phyloP scores from a whole-genome alignment of 2,888 invertebrate genomes.

The Frankliniella intonsa region DNA sequence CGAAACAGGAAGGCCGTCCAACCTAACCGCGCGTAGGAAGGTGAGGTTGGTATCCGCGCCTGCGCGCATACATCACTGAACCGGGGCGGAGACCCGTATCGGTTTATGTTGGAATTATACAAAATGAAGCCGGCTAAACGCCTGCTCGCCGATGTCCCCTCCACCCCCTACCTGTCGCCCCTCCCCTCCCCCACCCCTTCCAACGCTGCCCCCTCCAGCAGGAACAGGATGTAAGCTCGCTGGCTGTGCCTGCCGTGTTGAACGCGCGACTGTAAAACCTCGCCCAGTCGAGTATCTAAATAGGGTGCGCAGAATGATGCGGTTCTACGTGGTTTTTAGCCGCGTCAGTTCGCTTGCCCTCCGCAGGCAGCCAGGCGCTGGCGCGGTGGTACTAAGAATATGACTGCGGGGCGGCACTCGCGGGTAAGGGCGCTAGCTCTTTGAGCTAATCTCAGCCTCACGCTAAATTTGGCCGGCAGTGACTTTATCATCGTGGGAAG shows the following conservation, averaged over 20 bases:
- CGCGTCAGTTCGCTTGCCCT: too few relatives aligned
- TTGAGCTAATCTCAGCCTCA: background rate
- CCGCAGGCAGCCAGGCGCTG: too few relatives aligned
- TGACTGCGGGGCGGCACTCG: too few relatives aligned
- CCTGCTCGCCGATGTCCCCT: background rate
- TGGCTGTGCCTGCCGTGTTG: background rate
- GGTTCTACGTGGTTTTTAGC: too few relatives aligned
- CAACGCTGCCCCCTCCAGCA: background rate
- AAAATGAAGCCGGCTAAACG: background rate
- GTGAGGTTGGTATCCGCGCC: background rate
- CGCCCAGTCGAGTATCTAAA: background rate
- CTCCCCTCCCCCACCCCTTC: background rate
- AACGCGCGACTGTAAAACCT: background rate
- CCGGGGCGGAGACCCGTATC: too few relatives aligned
- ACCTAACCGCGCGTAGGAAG: background rate
- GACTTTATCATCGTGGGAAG: background rate
- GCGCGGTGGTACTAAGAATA: too few relatives aligned
- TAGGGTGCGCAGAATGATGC: too few relatives aligned
- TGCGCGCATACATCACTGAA: slow-evolving; percentile 7
- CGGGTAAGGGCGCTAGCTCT: too few relatives aligned
- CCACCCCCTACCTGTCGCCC: too few relatives aligned
- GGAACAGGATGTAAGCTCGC: too few relatives aligned
- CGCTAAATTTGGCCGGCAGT: background rate
- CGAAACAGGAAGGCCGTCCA: background rate
- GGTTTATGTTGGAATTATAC: slow-evolving; percentile 18